Conservation (phyloP, 2,888 invertebrate genomes). For the Amaurobius ferox region DNA sequence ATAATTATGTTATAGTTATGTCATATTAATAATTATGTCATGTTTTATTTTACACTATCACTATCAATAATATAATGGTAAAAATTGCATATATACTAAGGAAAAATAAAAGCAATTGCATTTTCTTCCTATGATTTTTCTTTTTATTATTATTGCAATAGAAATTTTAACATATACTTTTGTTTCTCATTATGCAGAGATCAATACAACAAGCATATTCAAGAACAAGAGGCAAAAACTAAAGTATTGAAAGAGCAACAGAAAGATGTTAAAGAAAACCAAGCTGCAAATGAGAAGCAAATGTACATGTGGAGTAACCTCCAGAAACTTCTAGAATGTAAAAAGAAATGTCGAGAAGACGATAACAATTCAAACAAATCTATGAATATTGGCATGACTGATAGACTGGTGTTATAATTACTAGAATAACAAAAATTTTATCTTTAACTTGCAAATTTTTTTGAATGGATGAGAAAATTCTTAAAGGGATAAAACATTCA, state of each 20-base stretch:
- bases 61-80: no score
- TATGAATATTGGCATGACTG: conserved; percentile 41
- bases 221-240: conserved; percentile 77
- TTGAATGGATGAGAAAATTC: no score
- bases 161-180: background rate
- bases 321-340: conserved; percentile 78
- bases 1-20: no score
- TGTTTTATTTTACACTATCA: no score
- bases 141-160: background rate
- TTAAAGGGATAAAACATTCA: no score
- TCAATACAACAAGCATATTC: conserved; percentile 81
- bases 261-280: conserved; percentile 79
- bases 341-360: conserved; percentile 74
- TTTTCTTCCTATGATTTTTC: no score
- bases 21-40: no score
- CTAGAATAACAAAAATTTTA: no score
- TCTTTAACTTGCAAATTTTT: no score
- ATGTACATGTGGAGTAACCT: conserved; percentile 81
- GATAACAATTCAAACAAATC: conserved; percentile 31
- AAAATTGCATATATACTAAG: no score
- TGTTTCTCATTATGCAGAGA: conserved; percentile 81
- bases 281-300: conserved; percentile 80
- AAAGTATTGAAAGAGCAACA: conserved; percentile 78
- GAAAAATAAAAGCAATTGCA: no score
- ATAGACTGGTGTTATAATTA: conserved; percentile 52